These are phyloP conservation scores for Hetaerina titia DNA, from an alignment of 2,888 invertebrate species.

Conservation along the genomic window DNA sequence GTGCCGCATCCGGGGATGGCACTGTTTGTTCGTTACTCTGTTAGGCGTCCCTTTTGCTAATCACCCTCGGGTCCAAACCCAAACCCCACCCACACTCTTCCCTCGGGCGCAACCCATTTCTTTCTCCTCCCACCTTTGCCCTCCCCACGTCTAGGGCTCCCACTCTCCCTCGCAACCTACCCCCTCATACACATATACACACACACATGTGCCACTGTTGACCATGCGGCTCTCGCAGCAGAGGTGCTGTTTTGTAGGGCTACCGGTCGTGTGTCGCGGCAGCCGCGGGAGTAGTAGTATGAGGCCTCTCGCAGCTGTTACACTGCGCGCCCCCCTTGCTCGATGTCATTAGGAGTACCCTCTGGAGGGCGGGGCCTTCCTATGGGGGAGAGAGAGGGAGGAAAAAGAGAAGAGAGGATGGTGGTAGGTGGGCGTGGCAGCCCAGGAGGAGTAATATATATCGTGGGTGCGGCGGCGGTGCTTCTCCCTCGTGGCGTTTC, in stretches of 20 bases:
- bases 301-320: conserved; percentile 60
- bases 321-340: conserved; percentile 43
- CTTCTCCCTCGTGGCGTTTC: conserved; percentile 57
- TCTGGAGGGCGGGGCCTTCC: conserved; percentile 56
- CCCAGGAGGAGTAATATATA: conserved; percentile 47
- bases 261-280: conserved; percentile 48
- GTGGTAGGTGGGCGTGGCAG: neutral
- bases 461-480: conserved; percentile 60
- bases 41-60: conserved; percentile 57
- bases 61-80: conserved; percentile 21
- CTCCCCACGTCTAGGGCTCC: neutral
- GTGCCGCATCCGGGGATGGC: conserved; percentile 26
- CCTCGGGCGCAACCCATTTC: neutral
- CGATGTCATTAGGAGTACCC: conserved; percentile 57
- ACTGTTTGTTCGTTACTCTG: conserved; percentile 55
- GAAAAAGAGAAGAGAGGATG: neutral
- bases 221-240: conserved; percentile 43
- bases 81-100: neutral
- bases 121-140: neutral
- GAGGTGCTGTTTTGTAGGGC: conserved; percentile 47
- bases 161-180: neutral
- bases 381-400: neutral
- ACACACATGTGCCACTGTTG: neutral
- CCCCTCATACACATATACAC: neutral
- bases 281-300: conserved; percentile 25